Conservation (phyloP, 2,797 vertebrate genomes). For the Borostomias antarcticus region DNA sequence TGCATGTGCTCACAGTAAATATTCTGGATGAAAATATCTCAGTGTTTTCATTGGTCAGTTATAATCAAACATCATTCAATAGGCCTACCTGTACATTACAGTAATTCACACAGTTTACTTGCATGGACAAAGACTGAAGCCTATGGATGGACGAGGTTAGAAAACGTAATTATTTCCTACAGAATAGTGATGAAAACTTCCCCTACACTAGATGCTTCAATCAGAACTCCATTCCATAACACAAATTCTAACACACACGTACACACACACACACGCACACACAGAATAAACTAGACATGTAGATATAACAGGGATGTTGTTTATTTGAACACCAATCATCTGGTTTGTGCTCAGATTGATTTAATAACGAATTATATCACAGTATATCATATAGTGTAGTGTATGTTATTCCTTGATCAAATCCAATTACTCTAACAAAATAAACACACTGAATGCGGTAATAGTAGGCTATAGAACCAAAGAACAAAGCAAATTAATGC, state of each 20-base stretch:
- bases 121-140: slow-evolving; percentile 41
- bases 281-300: background rate
- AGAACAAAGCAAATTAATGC: background rate
- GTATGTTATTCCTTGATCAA: background rate
- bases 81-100: slow-evolving; percentile 55
- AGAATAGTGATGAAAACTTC: slow-evolving; percentile 35
- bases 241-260: slow-evolving; percentile 35
- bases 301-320: background rate
- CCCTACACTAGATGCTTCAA: slow-evolving; percentile 45
- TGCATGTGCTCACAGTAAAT: slow-evolving; percentile 67
- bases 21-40: slow-evolving; percentile 61
- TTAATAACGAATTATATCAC: background rate
- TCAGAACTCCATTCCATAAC: slow-evolving; percentile 48
- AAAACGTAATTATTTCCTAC: slow-evolving; percentile 52
- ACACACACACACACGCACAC: slow-evolving; percentile 23
- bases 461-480: background rate
- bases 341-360: background rate
- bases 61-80: slow-evolving; percentile 57
- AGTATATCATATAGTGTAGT: background rate
- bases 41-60: slow-evolving; percentile 51
- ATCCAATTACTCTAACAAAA: background rate
- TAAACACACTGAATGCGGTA: background rate
- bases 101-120: slow-evolving; percentile 54
- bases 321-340: slow-evolving; percentile 1
- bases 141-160: slow-evolving; percentile 47